phyloP scores from a whole-genome alignment of 2,888 invertebrate genomes.

The Orthosia gracilis region DNA sequence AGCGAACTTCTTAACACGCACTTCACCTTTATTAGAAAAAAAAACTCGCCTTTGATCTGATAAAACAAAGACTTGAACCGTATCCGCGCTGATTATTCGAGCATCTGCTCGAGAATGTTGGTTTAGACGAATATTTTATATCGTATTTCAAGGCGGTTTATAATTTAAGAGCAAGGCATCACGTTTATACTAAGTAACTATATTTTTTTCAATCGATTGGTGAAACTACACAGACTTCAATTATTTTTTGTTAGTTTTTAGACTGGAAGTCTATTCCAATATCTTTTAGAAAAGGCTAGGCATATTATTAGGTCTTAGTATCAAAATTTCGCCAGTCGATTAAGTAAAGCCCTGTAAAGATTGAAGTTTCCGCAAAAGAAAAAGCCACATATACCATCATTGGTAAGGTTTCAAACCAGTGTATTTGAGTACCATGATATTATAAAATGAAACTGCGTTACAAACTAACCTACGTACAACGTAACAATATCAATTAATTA shows the following conservation, averaged over 20 bases:
- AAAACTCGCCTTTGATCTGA: constrained; percentile 77
- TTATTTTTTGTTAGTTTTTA: background rate
- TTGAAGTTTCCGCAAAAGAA: constrained; percentile 32
- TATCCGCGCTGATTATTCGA: constrained; percentile 37
- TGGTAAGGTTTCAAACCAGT: constrained; percentile 72
- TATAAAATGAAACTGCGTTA: constrained; percentile 64
- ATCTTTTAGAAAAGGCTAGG: background rate
- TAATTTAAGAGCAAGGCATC: background rate
- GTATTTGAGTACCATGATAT: constrained; percentile 69
- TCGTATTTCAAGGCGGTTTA: background rate
- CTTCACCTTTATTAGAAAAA: constrained; percentile 80
- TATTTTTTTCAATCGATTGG: background rate
- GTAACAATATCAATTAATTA: constrained; percentile 65
- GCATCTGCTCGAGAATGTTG: constrained; percentile 57
- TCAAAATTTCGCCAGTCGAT: background rate
- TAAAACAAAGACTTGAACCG: constrained; percentile 58
- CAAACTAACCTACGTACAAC: constrained; percentile 63
- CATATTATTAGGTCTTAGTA: background rate
- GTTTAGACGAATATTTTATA: constrained; percentile 10
- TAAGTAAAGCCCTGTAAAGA: background rate
- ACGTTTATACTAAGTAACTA: background rate
- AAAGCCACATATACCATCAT: constrained; percentile 32
- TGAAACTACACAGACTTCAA: background rate
- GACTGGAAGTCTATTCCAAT: background rate
- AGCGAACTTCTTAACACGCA: constrained; percentile 75